Percentiles rank a stretch among this genome's conserved stretches.
These are phyloP conservation scores for Cantharis nigra DNA, from an alignment of 2,888 invertebrate genomes.

Conservation along the genomic window DNA sequence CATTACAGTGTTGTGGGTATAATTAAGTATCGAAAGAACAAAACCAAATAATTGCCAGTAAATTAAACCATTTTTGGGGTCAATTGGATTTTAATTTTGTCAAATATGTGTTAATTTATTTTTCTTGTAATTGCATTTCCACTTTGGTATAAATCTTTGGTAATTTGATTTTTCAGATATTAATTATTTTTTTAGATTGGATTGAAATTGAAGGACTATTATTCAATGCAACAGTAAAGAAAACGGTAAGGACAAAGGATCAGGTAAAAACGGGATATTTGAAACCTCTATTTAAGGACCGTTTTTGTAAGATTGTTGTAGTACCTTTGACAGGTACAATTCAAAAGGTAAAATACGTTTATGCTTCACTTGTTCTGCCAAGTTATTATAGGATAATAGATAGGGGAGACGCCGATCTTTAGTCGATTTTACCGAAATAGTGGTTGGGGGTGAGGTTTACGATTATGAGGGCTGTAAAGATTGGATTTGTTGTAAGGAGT, in stretches of 20 bases:
- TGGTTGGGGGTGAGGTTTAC: slow-evolving; percentile 43
- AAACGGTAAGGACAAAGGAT: slow-evolving; percentile 6
- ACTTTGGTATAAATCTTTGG: background rate
- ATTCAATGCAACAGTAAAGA: background rate
- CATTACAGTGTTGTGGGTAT: background rate
- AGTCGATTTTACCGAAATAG: slow-evolving; percentile 31
- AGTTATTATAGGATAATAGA: slow-evolving; percentile 53
- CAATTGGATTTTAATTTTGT: background rate
- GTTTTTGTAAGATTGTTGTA: slow-evolving; percentile 45
- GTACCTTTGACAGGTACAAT: slow-evolving; percentile 50
- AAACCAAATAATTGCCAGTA: background rate
- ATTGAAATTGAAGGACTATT: background rate
- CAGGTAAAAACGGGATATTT: slow-evolving; percentile 39
- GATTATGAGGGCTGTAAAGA: slow-evolving; percentile 40
- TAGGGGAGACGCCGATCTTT: slow-evolving; percentile 39
- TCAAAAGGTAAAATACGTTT: slow-evolving; percentile 42
- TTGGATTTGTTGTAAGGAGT: slow-evolving; percentile 32
- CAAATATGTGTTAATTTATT: background rate
- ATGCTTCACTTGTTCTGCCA: slow-evolving; percentile 52
- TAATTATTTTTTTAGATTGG: background rate
- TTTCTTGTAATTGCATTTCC: background rate
- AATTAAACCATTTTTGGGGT: background rate
- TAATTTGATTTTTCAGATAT: background rate
- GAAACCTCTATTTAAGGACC: slow-evolving; percentile 48
- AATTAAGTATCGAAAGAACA: background rate